Percentiles rank a stretch among this genome's conserved stretches.
Conservation (phyloP, 1,140 invertebrate species). For the Oncopodura yosiiana region DNA sequence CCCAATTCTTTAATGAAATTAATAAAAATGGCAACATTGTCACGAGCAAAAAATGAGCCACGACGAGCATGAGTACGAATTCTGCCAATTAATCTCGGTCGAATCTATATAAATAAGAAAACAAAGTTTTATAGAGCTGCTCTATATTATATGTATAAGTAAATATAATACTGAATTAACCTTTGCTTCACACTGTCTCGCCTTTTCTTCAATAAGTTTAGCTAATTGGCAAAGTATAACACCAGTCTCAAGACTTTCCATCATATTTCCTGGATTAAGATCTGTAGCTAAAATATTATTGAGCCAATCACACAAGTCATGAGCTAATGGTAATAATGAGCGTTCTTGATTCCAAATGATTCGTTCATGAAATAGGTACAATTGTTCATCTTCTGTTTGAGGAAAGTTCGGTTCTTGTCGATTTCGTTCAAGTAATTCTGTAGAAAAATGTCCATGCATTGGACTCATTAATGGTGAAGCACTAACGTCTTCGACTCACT, state of each 20-base stretch:
- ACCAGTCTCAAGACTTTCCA: slow-evolving; percentile 67
- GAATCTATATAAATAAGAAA: slow-evolving; percentile 11
- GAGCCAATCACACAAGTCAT: slow-evolving; percentile 78
- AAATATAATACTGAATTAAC: background rate
- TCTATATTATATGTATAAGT: background rate
- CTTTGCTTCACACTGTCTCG: slow-evolving; percentile 47
- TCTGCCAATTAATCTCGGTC: slow-evolving; percentile 25
- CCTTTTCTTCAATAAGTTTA: slow-evolving; percentile 60
- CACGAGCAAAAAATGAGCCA: slow-evolving; percentile 73
- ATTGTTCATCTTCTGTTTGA: slow-evolving; percentile 55
- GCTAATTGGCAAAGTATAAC: slow-evolving; percentile 67
- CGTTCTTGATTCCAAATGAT: slow-evolving; percentile 63
- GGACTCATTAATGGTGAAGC: slow-evolving; percentile 27
- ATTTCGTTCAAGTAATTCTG: slow-evolving; percentile 21
- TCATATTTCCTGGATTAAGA: slow-evolving; percentile 64
- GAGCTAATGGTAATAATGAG: slow-evolving; percentile 67
- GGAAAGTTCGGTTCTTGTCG: slow-evolving; percentile 43
- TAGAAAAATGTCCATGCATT: background rate
- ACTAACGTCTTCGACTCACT: no score
- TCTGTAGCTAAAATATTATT: slow-evolving; percentile 70
- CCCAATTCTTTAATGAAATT: slow-evolving; percentile 76
- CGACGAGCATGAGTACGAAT: slow-evolving; percentile 20
- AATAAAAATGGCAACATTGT: slow-evolving; percentile 90
- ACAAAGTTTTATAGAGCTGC: background rate
- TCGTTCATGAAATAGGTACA: slow-evolving; percentile 61